A percentile compares a stretch with the other conserved stretches of the same genome.
Evolutionary conservation across 2,113 vertebrate species (phyloP).

Genomic region (Nettapus auritus): DNA sequence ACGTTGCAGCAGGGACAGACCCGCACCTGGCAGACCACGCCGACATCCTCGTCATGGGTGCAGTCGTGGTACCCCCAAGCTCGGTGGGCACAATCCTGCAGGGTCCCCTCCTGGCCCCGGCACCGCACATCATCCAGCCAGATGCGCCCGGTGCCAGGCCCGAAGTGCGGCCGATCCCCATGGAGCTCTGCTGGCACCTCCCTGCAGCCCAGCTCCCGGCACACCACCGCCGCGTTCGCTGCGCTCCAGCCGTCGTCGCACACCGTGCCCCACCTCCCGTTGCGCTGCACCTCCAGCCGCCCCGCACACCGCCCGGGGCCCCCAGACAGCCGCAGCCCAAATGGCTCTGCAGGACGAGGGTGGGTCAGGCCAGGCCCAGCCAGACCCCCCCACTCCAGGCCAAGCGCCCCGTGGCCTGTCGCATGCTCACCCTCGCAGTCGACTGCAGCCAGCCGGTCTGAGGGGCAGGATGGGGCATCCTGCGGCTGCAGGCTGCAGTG

Average conservation of each 20-base stretch:
- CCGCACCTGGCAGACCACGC: neutral
- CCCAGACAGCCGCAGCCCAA: neutral
- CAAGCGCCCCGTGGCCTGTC: neutral
- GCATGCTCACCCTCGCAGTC: neutral
- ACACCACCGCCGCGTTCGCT: neutral
- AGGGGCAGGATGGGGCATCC: neutral
- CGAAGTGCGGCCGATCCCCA: accelerated
- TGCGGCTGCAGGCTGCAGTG: neutral
- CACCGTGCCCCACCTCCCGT: neutral
- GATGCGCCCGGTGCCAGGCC: neutral
- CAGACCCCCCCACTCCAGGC: too few relatives aligned
- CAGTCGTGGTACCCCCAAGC: neutral
- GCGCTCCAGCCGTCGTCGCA: neutral
- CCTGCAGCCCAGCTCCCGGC: conserved; percentile 33
- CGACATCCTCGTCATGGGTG: neutral
- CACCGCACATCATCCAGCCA: neutral
- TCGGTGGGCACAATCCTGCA: neutral
- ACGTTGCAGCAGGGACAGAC: neutral
- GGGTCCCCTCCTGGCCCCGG: neutral
- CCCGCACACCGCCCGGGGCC: neutral
- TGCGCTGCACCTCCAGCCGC: neutral
- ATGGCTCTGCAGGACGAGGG: neutral
- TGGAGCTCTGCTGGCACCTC: neutral
- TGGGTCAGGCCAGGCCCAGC: neutral
- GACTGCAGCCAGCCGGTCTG: accelerated